phyloP scores from a whole-genome alignment of 2,113 vertebrate genomes.

The Polypterus bichir region DNA sequence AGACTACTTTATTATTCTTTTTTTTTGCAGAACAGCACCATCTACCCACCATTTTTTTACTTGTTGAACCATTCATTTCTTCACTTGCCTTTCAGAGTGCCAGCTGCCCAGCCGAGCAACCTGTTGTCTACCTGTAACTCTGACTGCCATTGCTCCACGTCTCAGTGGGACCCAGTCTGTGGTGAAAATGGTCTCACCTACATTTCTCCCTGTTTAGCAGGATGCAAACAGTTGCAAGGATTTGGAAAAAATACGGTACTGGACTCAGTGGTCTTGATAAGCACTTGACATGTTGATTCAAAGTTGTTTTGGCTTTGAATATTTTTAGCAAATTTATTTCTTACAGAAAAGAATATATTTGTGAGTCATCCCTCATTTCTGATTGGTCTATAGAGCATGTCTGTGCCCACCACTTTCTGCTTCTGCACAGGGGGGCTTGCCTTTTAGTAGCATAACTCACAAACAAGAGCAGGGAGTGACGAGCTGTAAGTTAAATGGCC shows the following conservation, averaged over 20 bases:
- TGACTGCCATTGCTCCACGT: slow-evolving; percentile 50
- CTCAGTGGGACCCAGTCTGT: slow-evolving; percentile 80
- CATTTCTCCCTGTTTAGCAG: slow-evolving; percentile 77
- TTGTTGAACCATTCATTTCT: slow-evolving; percentile 29
- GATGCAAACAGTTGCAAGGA: slow-evolving; percentile 58
- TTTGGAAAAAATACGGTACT: slow-evolving; percentile 59
- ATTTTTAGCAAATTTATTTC: no score
- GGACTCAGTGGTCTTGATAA: not conserved
- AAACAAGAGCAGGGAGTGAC: no score
- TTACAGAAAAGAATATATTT: not conserved
- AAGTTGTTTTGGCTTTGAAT: no score
- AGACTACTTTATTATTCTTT: no score
- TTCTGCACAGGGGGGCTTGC: no score
- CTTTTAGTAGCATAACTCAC: no score
- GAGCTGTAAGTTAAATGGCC: no score
- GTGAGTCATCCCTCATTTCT: not conserved
- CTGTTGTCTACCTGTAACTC: slow-evolving; percentile 57
- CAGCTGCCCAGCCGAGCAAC: slow-evolving; percentile 9
- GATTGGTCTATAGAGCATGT: not conserved
- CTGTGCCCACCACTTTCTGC: no score
- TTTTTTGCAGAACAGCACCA: not conserved
- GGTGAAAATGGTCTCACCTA: slow-evolving; percentile 67
- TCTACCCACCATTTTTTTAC: not conserved
- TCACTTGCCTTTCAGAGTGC: slow-evolving; percentile 29
- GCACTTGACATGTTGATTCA: not conserved